Evolutionary conservation across 2,888 invertebrate genomes (phyloP), one percentile per base, ranked within the genome.

Genomic region (Unio pictorum): DNA sequence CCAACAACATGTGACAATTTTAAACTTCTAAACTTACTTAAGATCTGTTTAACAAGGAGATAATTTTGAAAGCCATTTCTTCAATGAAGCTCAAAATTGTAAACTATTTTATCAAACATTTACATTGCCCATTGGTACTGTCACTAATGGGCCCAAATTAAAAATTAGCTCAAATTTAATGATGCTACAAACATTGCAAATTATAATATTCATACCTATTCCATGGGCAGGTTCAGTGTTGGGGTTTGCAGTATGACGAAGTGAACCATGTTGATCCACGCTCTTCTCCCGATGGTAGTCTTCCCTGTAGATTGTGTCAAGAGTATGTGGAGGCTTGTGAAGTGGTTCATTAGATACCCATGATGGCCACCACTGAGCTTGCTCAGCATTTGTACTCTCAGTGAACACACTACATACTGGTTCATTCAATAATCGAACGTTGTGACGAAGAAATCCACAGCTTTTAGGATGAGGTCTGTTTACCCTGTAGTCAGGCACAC

Each of bases 371-470:
- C 88, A 88, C 30, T 75, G 68, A 7, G 74, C 45, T 68, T 87
- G 84, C 57, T 85, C 85, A 55, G 73, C 68, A 26, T 76, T 75
- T 55, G 83, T 80, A 26, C 72, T 70, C 17, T 77, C 71, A 26
- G 88, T 88, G 69, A 81, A 76, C 4, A 89, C 88, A 73, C 82
- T 80, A 75, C 89, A 88, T 23, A 89, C 79, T 20, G 89, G 89
- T 63, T 87, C 88, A 77, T 87, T 87, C 58, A 89, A 73, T 8
- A 85, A 73, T 28, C 82, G 69, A 4, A 87, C 88, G 81, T 89
- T 86, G 56, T 86, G 81, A n/a, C 86, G 69, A 8, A 89, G 75
- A 77, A 88, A 88, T 17, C 81, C 81, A 71, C 86, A 87, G 18
- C 77, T 75, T 11, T 68, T 71, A n/a, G 87, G 84, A 65, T 87